Evolutionary conservation across 2,113 vertebrate species (phyloP).

Genomic region (Calyptomena viridis): DNA sequence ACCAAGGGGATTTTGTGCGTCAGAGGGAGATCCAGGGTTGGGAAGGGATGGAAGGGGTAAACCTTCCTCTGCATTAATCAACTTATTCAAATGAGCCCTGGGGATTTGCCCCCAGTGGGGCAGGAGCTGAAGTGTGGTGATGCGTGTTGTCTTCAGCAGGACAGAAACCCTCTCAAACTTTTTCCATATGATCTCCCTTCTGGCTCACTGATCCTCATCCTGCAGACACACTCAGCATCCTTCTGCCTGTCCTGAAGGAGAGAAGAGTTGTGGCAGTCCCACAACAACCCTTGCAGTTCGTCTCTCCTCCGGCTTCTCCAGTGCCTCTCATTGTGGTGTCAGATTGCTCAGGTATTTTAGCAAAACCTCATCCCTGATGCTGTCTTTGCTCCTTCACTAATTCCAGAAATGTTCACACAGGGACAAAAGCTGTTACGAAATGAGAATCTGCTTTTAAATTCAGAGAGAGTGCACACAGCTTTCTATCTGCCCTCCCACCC

Average conservation of each 20-base stretch:
- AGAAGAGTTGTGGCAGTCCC: background rate
- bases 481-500: constrained; percentile 33
- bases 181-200: background rate
- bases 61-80: background rate
- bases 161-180: background rate
- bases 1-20: background rate
- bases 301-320: background rate
- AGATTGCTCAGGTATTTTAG: background rate
- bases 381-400: background rate
- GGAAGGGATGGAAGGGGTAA: background rate
- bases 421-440: background rate
- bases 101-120: background rate
- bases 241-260: background rate
- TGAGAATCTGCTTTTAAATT: constrained; percentile 42
- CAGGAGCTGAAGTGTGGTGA: background rate
- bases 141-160: background rate
- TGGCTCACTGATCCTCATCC: background rate
- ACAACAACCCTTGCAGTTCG: background rate
- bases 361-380: background rate
- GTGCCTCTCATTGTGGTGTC: background rate
- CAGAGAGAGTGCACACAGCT: constrained; percentile 23
- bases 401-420: background rate
- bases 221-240: background rate
- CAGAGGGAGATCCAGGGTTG: background rate
- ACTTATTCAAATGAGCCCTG: background rate